Base-by-base conservation (phyloP, 2,113 vertebrate species). In the Paradisaea rubra region DNA sequence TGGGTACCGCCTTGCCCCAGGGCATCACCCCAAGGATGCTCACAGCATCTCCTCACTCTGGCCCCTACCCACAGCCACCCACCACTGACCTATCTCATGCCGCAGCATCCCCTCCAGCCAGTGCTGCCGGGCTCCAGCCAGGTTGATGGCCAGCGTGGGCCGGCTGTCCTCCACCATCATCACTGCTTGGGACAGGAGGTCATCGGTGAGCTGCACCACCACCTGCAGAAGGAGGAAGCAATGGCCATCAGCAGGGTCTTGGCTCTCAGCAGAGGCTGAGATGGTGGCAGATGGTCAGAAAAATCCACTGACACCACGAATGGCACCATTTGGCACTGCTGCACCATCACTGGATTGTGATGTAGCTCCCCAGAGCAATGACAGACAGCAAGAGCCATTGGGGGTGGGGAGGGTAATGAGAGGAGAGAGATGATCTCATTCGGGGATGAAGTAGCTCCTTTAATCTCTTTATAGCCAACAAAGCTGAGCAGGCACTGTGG, bases 81-180 rank as follows among this genome's bases (percentile, higher is more conserved):
- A 19, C 13, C 0, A 1, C 98, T 97, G 96, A 99, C 99, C 99
- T 81, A 99, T 99, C 97, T 99, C 99, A 0, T 99, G 99, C 63
- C 99, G 98, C 85, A 99, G 97, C 99, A 99, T 99, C 92, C 99
- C 99, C 95, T 99, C 99, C 94, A 99, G 96, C 99, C 99, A 99
- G 95, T 99, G 98, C 97, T 99, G 99, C 24, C 99, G 98, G 12
- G 99, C 99, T 89, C 99, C 99, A 0, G 98, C 97, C 93, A 99
- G 97, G 98, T 99, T 99, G 95, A 99, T 99, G 85, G 98, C 99
- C 88, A 99, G 61, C 0, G 99, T 99, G 3, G 99, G 99, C 44
- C 99, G 98, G 76, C 99, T 99, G 96, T 98, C 99, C 97, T 99
- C 99, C 97, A 99, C 98, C 98, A 98, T 99, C 99, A 99, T 99